Evolutionary conservation across 2,797 vertebrate species (phyloP), one percentile per base, ranked within the genome.

Genomic region (Cheirogaleus major): DNA sequence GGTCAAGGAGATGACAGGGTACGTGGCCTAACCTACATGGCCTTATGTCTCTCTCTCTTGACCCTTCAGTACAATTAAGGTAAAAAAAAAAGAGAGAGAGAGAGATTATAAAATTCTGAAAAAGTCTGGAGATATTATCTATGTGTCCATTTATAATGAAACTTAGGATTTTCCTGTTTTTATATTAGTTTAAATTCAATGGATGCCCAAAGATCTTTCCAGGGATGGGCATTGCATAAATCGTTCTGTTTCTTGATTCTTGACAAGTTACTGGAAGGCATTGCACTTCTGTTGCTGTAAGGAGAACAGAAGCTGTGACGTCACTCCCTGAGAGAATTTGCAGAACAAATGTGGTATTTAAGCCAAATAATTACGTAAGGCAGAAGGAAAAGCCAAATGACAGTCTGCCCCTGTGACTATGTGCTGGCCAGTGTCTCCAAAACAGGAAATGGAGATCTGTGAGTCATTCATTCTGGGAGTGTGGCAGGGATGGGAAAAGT

Each of bases 401-500:
- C 91, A 88, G 50, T 32, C 52, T 94, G 15, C 25, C 57, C 65
- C 75, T 61, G 73, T 69, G 96, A 57, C 78, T 69, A 1, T 76
- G 81, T 61, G 79, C 65, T 0, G 4, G 35, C 65, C 59, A 6
- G 23, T 43, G 48, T 43, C 41, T 97, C 81, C 91, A 88, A 94
- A 97, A 97, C 95, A 97, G 95, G 91, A 97, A 96, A 89, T 80
- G 41, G 95, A 48, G 55, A 43, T 52, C 80, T 35, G 59, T 97
- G 97, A 97, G 90, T 97, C 96, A 96, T 72, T 50, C 48, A 1
- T 1, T 65, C 63, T 17, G 85, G 88, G 73, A 72, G 88, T 52
- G 84, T 32, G 9, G 22, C 14, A 10, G 57, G 43, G 83, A 89
- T 83, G 65, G 50, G 80, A 73, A 38, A 35, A 87, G 75, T 83